Evolutionary conservation across 2,113 vertebrate genomes (phyloP), one percentile per base, ranked within the genome.

Genomic region (Pan troglodytes): DNA sequence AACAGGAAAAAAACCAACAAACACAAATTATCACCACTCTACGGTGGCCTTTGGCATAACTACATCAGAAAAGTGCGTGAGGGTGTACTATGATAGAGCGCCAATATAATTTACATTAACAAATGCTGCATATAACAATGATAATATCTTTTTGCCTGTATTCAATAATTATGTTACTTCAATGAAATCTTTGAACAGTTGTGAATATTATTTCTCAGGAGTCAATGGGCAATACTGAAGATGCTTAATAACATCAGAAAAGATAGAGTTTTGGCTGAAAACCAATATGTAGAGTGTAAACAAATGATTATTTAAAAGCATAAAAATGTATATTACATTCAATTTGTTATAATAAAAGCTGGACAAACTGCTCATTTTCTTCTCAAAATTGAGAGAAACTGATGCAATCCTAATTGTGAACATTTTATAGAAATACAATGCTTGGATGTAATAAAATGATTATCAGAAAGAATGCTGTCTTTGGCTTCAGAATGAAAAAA

Each of bases 81-180:
- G 23, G 16, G 6, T 57, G 78, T 52, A 7, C 10, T 52, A 25
- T 3, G 23, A n/a, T 64, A 88, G 76, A 67, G 13, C 20, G 40
- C 82, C 86, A 96, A n/a, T 48, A 90, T 23, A 87, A 88, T 95
- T 97, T 88, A 90, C 93, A 12, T 90, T 20, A 78, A 93, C 20
- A 92, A 93, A 79, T 88, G 50, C n/a, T 90, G 48, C 35, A 95
- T 84, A 50, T 8, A 14, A 96, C 72, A 95, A 83, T 13, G 48
- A n/a, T 75, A 67, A 20, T 14, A 93, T 90, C 52, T 97, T 92
- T 70, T 85, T 88, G 27, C 76, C 40, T 85, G 83, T 82, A 64
- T 61, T 35, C 79, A 96, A 85, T 96, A 93, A 93, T 93, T 64
- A 55, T 25, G 67, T 93, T 55, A 75, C 18, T 89, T 96, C 76